phyloP scores from a whole-genome alignment of 2,888 invertebrate species.

The Hypena proboscidalis region DNA sequence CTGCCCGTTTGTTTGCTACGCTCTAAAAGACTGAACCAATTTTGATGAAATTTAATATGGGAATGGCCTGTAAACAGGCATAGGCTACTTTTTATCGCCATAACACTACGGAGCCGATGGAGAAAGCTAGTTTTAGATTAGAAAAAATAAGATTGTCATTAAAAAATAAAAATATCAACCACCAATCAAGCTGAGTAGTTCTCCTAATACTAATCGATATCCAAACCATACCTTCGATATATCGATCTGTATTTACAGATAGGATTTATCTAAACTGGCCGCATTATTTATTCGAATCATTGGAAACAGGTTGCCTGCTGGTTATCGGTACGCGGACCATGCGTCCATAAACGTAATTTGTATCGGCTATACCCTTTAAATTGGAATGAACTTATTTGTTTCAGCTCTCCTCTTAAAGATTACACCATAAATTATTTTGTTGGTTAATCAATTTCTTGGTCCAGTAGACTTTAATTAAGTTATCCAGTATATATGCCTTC shows the following conservation, averaged over 20 bases:
- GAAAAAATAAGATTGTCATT: too few species aligned
- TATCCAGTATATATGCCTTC: constrained; percentile 25
- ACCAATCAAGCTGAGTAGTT: constrained; percentile 1
- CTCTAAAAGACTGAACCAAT: too few species aligned
- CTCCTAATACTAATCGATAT: constrained; percentile 29
- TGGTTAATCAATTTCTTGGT: constrained; percentile 55
- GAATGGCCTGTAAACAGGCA: too few species aligned
- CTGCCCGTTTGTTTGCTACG: too few species aligned
- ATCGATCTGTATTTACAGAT: constrained; percentile 78
- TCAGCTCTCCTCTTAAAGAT: constrained; percentile 56
- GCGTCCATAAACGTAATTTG: constrained; percentile 79
- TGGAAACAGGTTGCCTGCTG: constrained; percentile 75
- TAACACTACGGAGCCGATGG: too few species aligned
- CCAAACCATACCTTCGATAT: constrained; percentile 69
- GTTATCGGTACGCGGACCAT: constrained; percentile 69
- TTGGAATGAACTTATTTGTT: constrained; percentile 77
- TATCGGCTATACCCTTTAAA: constrained; percentile 71
- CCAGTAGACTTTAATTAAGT: constrained; percentile 56
- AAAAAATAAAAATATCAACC: background rate
- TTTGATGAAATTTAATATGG: too few species aligned
- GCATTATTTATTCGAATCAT: constrained; percentile 76
- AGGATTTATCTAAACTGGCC: constrained; percentile 78
- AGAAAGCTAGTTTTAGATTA: too few species aligned
- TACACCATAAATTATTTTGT: constrained; percentile 62
- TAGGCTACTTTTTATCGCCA: too few species aligned